A percentile compares a stretch with the other conserved stretches of the same genome.
phyloP scores from a whole-genome alignment of 1,140 invertebrate species.

The Penaeus japonicus region DNA sequence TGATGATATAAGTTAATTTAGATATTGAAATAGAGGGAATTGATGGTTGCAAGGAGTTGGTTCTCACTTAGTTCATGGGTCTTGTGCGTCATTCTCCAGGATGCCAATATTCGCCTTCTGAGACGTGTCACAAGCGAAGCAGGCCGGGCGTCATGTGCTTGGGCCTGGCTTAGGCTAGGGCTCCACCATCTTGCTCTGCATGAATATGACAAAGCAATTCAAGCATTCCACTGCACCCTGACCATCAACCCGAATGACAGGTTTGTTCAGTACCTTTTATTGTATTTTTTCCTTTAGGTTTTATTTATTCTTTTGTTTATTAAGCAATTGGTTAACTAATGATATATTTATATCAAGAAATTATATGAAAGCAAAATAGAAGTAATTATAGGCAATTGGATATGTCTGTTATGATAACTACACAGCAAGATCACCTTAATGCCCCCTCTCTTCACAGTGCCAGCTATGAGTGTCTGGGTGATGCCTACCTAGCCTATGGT shows the following conservation, averaged over 20 bases:
- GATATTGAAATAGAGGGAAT: no score
- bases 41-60: no score
- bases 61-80: no score
- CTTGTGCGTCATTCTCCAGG: slow-evolving; percentile 65
- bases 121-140: slow-evolving; percentile 67
- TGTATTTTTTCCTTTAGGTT: slow-evolving; percentile 27
- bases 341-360: background rate
- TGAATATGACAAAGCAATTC: slow-evolving; percentile 72
- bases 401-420: background rate
- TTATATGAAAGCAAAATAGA: background rate
- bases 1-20: no score
- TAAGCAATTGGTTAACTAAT: background rate
- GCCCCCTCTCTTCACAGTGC: slow-evolving; percentile 67
- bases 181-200: slow-evolving; percentile 76
- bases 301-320: background rate
- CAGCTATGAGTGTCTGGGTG: slow-evolving; percentile 79
- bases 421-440: slow-evolving; percentile 56
- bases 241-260: slow-evolving; percentile 63
- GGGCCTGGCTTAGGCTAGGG: slow-evolving; percentile 83
- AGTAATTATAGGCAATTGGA: background rate
- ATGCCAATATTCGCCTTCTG: slow-evolving; percentile 75
- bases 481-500: slow-evolving; percentile 84
- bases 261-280: background rate
- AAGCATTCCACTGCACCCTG: slow-evolving; percentile 64
- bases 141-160: slow-evolving; percentile 71